Base-by-base conservation (phyloP, 2,888 invertebrate genomes). In the Buathra laborator region DNA sequence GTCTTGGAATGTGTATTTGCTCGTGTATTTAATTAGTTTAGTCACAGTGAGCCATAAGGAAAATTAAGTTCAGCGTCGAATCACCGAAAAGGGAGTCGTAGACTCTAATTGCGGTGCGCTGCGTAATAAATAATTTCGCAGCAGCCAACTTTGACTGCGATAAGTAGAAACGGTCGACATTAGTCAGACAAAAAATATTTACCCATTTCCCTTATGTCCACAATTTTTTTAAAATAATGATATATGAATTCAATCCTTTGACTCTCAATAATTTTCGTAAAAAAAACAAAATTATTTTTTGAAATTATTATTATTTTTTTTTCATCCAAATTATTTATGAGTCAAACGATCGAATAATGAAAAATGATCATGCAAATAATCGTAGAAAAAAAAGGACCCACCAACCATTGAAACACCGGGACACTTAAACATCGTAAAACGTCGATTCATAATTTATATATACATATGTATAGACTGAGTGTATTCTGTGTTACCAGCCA, bases 401-500 rank as follows among this genome's bases (percentile, higher is more conserved):
- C 48, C 56, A 59, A 66, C 32, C 56, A 56, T 80, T 44, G 67
- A 59, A 67, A 72, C 64, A 81, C 59, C 68, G 48, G 72, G 37
- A 81, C 70, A 74, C 68, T 62, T 48, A 16, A 72, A 67, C 29
- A 44, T 66, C 74, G 9, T 44, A 19, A 79, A 75, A 70, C 12
- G 37, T 68, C 56, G 67, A 62, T 66, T 76, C 10, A 46, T 16
- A 59, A 64, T 53, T 56, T 48, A 48, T 62, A 56, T 37, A 53
- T 66, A 32, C 68, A 74, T 72, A 68, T 81, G n/a, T 56, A 75
- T 83, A 43, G 59, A 68, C 66, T 78, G 19, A 37, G 74, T 77
- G 81, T 84, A 82, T 88, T 24, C 72, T 85, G 78, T 83, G 79
- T 88, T 87, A 79, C 37, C 89, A 90, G 91, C 89, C 87, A 90